Evolutionary conservation across 2,797 vertebrate species (phyloP).

Genomic region (Anguilla pacifica): DNA sequence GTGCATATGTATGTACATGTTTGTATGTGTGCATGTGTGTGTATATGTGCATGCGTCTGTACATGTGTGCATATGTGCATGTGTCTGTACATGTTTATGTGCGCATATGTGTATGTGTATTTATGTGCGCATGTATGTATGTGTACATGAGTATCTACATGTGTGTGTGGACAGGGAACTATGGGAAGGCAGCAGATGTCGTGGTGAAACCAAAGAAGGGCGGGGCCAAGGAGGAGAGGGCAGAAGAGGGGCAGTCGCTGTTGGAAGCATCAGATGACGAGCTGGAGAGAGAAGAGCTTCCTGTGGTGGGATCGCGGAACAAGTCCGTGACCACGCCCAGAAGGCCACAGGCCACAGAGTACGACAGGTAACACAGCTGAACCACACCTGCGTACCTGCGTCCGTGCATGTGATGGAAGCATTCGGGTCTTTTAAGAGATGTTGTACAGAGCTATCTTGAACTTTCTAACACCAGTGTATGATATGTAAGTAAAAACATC

Average conservation of each 20-base stretch:
- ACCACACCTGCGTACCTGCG: background rate
- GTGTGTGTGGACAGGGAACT: slow-evolving; percentile 73
- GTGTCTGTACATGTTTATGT: background rate
- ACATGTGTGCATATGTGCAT: background rate
- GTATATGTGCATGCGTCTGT: background rate
- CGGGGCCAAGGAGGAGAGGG: slow-evolving; percentile 56
- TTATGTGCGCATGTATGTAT: background rate
- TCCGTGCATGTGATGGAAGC: background rate
- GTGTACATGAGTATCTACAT: background rate
- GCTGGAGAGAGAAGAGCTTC: slow-evolving; percentile 61
- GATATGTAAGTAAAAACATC: background rate
- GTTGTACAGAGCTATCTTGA: background rate
- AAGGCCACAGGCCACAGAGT: slow-evolving; percentile 77
- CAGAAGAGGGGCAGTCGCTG: slow-evolving; percentile 64
- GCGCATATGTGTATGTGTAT: background rate
- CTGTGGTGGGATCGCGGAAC: slow-evolving; percentile 60
- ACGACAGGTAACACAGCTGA: slow-evolving; percentile 61
- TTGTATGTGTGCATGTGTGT: background rate
- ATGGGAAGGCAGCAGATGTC: slow-evolving; percentile 77
- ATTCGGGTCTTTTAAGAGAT: background rate
- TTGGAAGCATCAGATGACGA: slow-evolving; percentile 62
- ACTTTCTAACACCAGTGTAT: too few species aligned
- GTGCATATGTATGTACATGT: background rate
- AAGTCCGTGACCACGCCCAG: slow-evolving; percentile 73
- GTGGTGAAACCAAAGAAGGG: slow-evolving; percentile 67